Conservation (phyloP, 1,140 invertebrate species). For the Lepidurus arcticus region DNA sequence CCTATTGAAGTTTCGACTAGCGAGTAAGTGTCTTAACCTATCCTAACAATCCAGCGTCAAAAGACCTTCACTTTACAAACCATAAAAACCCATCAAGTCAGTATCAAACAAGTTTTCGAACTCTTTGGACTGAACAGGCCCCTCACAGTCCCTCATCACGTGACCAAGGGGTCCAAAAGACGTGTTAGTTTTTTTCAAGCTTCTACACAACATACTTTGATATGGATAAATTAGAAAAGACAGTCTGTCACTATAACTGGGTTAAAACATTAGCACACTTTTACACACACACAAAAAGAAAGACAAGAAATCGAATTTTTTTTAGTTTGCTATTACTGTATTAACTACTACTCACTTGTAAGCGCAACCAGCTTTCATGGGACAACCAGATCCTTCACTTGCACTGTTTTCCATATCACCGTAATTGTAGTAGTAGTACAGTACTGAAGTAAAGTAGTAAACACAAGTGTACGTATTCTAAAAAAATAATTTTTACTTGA, state of each 20-base stretch:
- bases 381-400: neutral
- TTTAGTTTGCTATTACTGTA: too few species aligned
- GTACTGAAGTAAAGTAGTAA: too few species aligned
- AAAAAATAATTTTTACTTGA: too few species aligned
- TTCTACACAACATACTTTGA: neutral
- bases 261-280: too few species aligned
- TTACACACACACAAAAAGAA: too few species aligned
- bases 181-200: neutral
- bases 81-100: neutral
- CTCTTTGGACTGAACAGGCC: neutral
- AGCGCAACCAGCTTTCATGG: neutral
- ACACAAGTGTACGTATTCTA: too few species aligned
- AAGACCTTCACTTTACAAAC: too few species aligned
- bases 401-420: neutral
- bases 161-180: neutral
- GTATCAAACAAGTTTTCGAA: constrained; percentile 1
- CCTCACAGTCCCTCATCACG: neutral
- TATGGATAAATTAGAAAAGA: too few species aligned
- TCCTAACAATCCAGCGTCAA: too few species aligned
- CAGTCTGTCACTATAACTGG: too few species aligned
- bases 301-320: too few species aligned
- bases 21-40: too few species aligned
- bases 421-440: neutral
- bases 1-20: neutral
- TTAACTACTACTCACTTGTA: neutral